Percentiles rank a stretch among this genome's conserved stretches.
Conservation (phyloP, 1,140 invertebrate genomes). For the Pogonognathellus flavescens region DNA sequence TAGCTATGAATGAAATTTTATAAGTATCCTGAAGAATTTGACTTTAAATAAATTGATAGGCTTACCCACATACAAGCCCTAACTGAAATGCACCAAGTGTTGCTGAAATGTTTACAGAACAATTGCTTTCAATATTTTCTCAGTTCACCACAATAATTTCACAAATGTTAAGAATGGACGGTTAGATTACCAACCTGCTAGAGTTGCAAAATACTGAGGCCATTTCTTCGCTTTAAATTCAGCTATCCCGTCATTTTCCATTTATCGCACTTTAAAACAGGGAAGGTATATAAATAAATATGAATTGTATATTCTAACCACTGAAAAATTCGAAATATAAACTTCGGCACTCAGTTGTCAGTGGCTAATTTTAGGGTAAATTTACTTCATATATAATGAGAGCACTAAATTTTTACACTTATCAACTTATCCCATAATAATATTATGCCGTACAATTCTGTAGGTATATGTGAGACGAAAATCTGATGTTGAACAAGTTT, state of each 20-base stretch:
- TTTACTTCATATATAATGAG: too few relatives aligned
- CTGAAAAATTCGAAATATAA: too few relatives aligned
- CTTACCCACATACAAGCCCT: slow-evolving; percentile 1
- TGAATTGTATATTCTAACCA: too few relatives aligned
- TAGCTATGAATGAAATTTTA: background rate
- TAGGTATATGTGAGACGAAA: too few relatives aligned
- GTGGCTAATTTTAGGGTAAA: too few relatives aligned
- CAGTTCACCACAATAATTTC: background rate
- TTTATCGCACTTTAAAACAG: background rate
- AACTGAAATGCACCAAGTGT: slow-evolving; percentile 40
- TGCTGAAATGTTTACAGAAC: slow-evolving; percentile 10
- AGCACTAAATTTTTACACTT: too few relatives aligned
- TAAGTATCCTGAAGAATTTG: background rate
- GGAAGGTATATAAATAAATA: too few relatives aligned
- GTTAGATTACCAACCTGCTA: slow-evolving; percentile 29
- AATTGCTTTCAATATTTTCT: background rate
- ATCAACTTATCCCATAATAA: too few relatives aligned
- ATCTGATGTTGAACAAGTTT: too few relatives aligned
- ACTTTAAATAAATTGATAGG: too few relatives aligned
- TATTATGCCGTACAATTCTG: too few relatives aligned
- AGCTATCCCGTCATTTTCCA: background rate
- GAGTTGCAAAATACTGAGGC: background rate
- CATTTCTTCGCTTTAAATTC: background rate
- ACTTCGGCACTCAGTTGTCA: too few relatives aligned
- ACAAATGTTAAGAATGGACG: background rate